Conservation (phyloP, 1,140 invertebrate genomes). For the Drosophila triauraria region DNA sequence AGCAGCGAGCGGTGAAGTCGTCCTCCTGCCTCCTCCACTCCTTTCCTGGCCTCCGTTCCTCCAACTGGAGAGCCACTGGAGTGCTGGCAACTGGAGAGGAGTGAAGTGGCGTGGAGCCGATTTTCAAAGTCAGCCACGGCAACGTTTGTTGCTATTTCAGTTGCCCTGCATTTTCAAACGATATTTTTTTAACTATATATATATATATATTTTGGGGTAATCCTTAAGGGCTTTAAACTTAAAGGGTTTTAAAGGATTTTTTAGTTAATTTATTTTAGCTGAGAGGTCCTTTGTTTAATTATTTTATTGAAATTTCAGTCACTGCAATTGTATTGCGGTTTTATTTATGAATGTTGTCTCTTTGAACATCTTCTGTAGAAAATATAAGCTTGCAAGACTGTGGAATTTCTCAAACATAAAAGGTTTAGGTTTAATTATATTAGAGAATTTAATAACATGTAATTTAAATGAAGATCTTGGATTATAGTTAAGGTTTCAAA, state of each 20-base stretch:
- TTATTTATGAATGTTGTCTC: neutral
- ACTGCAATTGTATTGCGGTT: slow-evolving; percentile 10
- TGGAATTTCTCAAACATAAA: too few relatives aligned
- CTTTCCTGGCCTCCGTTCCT: slow-evolving; percentile 12
- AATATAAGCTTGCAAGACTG: neutral
- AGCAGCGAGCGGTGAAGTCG: slow-evolving; percentile 27
- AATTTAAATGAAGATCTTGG: neutral
- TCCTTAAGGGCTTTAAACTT: slow-evolving; percentile 45
- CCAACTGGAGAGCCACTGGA: slow-evolving; percentile 42
- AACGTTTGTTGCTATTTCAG: slow-evolving; percentile 64
- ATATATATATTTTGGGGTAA: slow-evolving; percentile 58
- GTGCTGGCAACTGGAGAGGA: slow-evolving; percentile 39
- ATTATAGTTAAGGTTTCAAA: neutral
- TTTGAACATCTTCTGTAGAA: neutral
- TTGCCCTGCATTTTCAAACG: slow-evolving; percentile 47
- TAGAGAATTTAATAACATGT: neutral
- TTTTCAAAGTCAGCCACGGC: slow-evolving; percentile 77
- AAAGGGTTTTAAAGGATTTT: neutral
- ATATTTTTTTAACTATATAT: slow-evolving; percentile 28
- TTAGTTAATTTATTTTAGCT: neutral
- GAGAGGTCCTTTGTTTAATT: neutral
- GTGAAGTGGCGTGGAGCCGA: slow-evolving; percentile 65
- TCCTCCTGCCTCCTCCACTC: slow-evolving; percentile 1
- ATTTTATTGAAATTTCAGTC: neutral
- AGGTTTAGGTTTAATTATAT: neutral